Percentiles rank a stretch among this genome's conserved stretches.
Conservation (phyloP, 2,888 invertebrate species). For the Xiphydria camelus region DNA sequence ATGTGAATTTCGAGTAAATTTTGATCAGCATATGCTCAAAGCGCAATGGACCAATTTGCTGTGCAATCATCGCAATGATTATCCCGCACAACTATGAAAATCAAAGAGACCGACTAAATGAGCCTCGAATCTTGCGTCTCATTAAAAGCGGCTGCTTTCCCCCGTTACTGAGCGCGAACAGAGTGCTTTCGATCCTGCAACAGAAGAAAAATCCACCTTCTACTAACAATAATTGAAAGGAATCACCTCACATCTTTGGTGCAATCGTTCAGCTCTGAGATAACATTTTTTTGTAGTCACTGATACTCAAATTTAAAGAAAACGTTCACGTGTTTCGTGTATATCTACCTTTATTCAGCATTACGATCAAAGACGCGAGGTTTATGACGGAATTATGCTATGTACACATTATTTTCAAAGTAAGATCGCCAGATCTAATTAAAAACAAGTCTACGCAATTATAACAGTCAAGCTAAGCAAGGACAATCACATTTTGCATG, state of each 20-base stretch:
- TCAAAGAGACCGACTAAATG: conserved; percentile 9
- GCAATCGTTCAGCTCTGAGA: too few species aligned
- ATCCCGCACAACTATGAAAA: conserved; percentile 5
- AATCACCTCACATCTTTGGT: too few species aligned
- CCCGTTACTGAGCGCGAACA: conserved; percentile 46
- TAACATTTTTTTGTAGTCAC: too few species aligned
- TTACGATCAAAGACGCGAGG: conserved; percentile 1
- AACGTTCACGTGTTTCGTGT: too few species aligned
- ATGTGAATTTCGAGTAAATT: too few species aligned
- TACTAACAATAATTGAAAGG: conserved; percentile 14
- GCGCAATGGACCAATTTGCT: conserved; percentile 20
- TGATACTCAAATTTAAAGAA: too few species aligned
- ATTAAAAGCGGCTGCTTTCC: conserved; percentile 43
- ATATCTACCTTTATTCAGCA: too few species aligned
- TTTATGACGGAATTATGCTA: too few species aligned
- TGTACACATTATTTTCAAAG: too few species aligned
- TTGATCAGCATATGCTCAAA: conserved; percentile 12
- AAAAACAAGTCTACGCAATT: conserved; percentile 2
- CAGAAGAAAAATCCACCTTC: conserved; percentile 40
- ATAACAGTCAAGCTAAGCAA: conserved; percentile 12
- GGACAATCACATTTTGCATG: conserved; percentile 5
- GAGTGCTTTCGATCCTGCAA: conserved; percentile 53
- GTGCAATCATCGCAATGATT: conserved; percentile 10
- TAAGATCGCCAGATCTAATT: neutral
- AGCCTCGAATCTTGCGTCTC: conserved; percentile 22